Conservation (phyloP, 2,888 invertebrate species). For the Morpho deidamia region DNA sequence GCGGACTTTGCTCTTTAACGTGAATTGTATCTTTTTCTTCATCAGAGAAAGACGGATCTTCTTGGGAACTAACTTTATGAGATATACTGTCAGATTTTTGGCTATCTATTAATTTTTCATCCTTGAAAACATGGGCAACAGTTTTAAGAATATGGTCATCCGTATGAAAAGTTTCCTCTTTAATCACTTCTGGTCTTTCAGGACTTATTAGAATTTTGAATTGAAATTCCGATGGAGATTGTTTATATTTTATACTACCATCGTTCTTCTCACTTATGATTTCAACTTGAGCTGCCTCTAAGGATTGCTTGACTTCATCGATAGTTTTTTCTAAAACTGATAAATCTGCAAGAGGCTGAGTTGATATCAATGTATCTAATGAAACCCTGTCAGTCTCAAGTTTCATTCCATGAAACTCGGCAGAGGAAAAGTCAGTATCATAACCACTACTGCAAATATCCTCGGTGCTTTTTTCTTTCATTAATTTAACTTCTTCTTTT, state of each 20-base stretch:
- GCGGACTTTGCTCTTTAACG: conserved; percentile 62
- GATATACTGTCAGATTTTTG: conserved; percentile 63
- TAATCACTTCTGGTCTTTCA: conserved; percentile 77
- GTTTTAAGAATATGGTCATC: conserved; percentile 54
- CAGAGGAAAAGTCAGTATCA: conserved; percentile 81
- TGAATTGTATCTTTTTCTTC: conserved; percentile 71
- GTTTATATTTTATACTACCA: conserved; percentile 82
- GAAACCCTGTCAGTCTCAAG: conserved; percentile 72
- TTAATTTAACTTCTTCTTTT: conserved; percentile 63
- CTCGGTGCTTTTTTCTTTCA: conserved; percentile 78
- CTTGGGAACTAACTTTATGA: conserved; percentile 52
- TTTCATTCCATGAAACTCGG: conserved; percentile 78
- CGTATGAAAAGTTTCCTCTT: conserved; percentile 75
- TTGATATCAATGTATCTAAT: conserved; percentile 69
- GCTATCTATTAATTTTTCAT: conserved; percentile 43
- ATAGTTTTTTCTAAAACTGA: conserved; percentile 83
- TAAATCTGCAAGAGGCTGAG: conserved; percentile 71
- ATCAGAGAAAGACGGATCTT: conserved; percentile 54
- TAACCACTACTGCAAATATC: conserved; percentile 84
- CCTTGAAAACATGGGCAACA: conserved; percentile 35
- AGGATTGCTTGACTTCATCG: conserved; percentile 84
- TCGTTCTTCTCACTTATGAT: conserved; percentile 81
- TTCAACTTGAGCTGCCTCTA: conserved; percentile 84
- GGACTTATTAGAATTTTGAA: conserved; percentile 80
- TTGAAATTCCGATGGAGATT: conserved; percentile 86